A percentile compares a stretch with the other conserved stretches of the same genome.
Evolutionary conservation across 2,797 vertebrate genomes (phyloP).

Genomic region (Melopsittacus undulatus): DNA sequence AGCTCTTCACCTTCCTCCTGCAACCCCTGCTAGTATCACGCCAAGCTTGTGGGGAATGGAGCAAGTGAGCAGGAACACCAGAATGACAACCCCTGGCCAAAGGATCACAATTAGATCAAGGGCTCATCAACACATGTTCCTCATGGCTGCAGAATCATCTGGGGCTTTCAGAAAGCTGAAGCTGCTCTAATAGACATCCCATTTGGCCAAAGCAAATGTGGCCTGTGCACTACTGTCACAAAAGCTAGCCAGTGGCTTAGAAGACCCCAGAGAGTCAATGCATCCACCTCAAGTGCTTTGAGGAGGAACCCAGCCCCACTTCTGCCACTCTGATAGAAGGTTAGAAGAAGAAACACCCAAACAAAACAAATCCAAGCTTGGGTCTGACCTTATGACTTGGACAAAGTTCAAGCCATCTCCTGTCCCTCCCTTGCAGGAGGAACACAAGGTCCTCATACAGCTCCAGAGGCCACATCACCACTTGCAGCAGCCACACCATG

Average conservation of each 20-base stretch:
- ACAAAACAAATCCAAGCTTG: not conserved
- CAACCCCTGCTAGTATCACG: not conserved
- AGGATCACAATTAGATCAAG: constrained; percentile 4
- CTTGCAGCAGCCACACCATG: fast-evolving
- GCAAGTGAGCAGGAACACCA: not conserved
- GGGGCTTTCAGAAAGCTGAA: not conserved
- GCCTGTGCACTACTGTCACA: not conserved
- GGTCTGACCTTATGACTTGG: not conserved
- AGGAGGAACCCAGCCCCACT: not conserved
- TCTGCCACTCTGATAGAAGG: not conserved
- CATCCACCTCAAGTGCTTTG: not conserved
- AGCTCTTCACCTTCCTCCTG: not conserved
- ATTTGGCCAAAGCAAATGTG: not conserved
- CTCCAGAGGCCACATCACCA: not conserved
- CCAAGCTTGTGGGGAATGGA: not conserved
- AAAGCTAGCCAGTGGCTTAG: not conserved
- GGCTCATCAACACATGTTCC: not conserved
- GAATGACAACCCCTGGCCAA: not conserved
- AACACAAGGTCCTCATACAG: not conserved
- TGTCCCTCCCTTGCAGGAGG: not conserved
- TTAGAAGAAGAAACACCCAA: not conserved
- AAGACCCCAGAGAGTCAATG: not conserved
- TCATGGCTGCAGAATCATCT: not conserved
- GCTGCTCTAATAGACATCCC: not conserved
- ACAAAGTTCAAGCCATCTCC: not conserved